Conservation (phyloP, 2,888 invertebrate genomes). For the Platycheirus albimanus region DNA sequence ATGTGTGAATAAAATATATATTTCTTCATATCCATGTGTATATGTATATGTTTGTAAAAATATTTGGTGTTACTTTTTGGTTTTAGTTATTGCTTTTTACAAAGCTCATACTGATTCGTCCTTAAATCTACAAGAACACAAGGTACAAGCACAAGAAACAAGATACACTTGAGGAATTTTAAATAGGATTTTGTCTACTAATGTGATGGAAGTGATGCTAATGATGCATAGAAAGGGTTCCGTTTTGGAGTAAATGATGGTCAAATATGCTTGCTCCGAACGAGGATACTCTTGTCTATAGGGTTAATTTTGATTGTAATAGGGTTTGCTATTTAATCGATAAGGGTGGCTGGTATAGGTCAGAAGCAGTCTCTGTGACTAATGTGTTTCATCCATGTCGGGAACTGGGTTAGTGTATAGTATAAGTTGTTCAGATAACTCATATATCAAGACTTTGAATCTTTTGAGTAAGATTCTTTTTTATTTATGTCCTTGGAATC, state of each 20-base stretch:
- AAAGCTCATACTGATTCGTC: too few species aligned
- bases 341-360: constrained; percentile 6
- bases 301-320: constrained; percentile 31
- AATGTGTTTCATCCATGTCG: constrained; percentile 7
- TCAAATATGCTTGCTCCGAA: neutral
- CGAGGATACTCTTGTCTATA: neutral
- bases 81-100: neutral
- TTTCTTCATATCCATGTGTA: neutral
- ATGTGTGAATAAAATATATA: too few species aligned
- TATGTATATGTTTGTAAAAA: neutral
- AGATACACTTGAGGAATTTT: constrained; percentile 36
- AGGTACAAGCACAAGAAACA: constrained; percentile 6
- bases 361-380: constrained; percentile 22
- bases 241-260: constrained; percentile 21
- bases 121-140: too few species aligned
- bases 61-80: neutral
- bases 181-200: constrained; percentile 22
- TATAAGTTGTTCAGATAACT: too few species aligned
- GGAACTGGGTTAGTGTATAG: neutral
- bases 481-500: too few species aligned
- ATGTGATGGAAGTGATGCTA: constrained; percentile 24
- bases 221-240: constrained; percentile 30
- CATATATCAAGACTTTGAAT: too few species aligned
- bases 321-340: constrained; percentile 20
- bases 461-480: too few species aligned